Evolutionary conservation across 1,140 invertebrate species (phyloP).

Genomic region (Zaprionus africanus): DNA sequence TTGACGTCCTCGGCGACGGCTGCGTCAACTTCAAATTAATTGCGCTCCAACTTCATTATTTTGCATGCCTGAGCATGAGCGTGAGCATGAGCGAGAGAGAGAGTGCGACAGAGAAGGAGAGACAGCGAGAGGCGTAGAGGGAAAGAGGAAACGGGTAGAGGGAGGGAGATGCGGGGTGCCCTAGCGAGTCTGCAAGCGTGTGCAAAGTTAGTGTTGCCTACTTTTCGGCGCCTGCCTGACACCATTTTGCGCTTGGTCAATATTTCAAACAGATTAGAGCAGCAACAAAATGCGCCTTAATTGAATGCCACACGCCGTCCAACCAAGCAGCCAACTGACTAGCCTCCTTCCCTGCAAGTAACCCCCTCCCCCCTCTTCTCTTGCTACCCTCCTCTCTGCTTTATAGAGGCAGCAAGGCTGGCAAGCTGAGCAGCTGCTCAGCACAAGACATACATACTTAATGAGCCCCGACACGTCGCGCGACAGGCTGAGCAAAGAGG

Average conservation of each 20-base stretch:
- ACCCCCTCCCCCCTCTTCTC: neutral
- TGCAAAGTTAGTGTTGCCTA: slow-evolving; percentile 17
- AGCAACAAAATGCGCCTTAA: slow-evolving; percentile 75
- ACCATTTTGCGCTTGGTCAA: slow-evolving; percentile 79
- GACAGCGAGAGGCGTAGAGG: neutral
- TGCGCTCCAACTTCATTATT: slow-evolving; percentile 79
- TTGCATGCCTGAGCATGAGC: slow-evolving; percentile 73
- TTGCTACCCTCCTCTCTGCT: neutral
- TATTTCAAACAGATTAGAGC: slow-evolving; percentile 80
- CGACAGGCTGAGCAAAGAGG: slow-evolving; percentile 19
- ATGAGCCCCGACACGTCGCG: slow-evolving; percentile 71
- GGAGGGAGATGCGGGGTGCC: too few species aligned
- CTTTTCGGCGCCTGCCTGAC: slow-evolving; percentile 57
- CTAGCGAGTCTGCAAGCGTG: neutral
- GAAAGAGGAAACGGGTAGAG: too few species aligned
- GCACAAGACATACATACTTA: slow-evolving; percentile 81
- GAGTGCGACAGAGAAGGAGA: neutral
- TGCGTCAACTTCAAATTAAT: slow-evolving; percentile 72
- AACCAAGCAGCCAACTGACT: neutral
- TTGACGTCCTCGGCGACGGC: neutral
- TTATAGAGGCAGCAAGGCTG: neutral
- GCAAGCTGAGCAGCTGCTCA: slow-evolving; percentile 60
- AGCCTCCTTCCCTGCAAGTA: neutral
- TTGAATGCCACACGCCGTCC: slow-evolving; percentile 66
- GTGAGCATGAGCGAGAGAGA: neutral